Conservation (phyloP, 2,797 vertebrate species). For the Lophius americanus region DNA sequence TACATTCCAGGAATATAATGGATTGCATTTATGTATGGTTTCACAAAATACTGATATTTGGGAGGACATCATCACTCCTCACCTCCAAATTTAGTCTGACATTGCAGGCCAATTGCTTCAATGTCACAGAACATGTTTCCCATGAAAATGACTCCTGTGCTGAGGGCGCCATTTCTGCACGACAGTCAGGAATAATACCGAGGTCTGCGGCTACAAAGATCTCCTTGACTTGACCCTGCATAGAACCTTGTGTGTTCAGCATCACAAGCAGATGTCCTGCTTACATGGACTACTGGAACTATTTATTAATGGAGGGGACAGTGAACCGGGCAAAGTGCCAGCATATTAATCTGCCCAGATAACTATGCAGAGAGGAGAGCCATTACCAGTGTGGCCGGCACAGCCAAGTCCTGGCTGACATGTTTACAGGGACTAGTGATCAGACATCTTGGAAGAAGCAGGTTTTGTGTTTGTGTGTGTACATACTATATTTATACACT, state of each 20-base stretch:
- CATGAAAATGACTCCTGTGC: slow-evolving; percentile 55
- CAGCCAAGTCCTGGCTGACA: slow-evolving; percentile 21
- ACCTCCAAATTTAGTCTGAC: slow-evolving; percentile 44
- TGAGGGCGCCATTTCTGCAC: slow-evolving; percentile 49
- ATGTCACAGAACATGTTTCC: slow-evolving; percentile 55
- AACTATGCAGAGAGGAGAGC: slow-evolving; percentile 47
- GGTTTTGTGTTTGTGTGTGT: slow-evolving; percentile 7
- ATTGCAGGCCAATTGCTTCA: slow-evolving; percentile 25
- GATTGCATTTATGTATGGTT: slow-evolving; percentile 5
- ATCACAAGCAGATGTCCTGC: slow-evolving; percentile 73
- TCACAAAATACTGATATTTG: neutral
- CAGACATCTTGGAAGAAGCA: slow-evolving; percentile 2
- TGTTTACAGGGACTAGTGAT: slow-evolving; percentile 14
- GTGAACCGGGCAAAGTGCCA: slow-evolving; percentile 47
- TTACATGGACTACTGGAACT: slow-evolving; percentile 52
- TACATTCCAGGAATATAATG: neutral
- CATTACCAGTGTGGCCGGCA: slow-evolving; percentile 18
- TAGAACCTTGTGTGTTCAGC: slow-evolving; percentile 68
- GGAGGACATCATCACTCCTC: slow-evolving; percentile 29
- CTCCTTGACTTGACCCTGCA: slow-evolving; percentile 72
- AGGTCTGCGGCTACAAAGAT: slow-evolving; percentile 54
- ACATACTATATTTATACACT: neutral
- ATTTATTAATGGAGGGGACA: slow-evolving; percentile 53
- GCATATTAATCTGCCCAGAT: slow-evolving; percentile 58
- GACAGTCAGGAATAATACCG: slow-evolving; percentile 58